Evolutionary conservation across 1,140 invertebrate species (phyloP), one percentile per base, ranked within the genome.

Genomic region (Drosophila pandora): DNA sequence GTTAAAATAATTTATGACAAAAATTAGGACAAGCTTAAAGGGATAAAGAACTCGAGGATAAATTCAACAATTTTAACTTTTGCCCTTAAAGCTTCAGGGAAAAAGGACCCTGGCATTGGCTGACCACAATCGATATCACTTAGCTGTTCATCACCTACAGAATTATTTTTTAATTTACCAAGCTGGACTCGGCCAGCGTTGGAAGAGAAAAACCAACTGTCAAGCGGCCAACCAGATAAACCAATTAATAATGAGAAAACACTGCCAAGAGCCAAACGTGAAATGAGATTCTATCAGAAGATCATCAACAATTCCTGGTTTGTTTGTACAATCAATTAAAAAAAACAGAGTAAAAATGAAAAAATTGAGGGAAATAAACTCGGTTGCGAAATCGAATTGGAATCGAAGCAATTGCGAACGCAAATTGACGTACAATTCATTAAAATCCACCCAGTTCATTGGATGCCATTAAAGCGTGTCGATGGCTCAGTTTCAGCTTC

Each of bases 391-490:
- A 62, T 57, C 64, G 47, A 82, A 77, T 81, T 82, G 53, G 76
- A 77, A 82, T 68, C 62, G 74, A 74, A 78, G 49, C 59, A 71
- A 74, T 78, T 69, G 62, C 60, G 58, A 80, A 82, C 79, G 79
- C 70, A 87, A 83, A 69, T 83, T 76, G 71, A 83, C 69, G 83
- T 60, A 57, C 71, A 87, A 83, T 87, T 87, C 83, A 88, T 87
- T 87, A 83, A 87, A 87, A 79, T 67, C 67, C 52, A 50, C 49
- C 59, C 54, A 75, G 64, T 72, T 79, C 83, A 88, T 76, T 87
- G 79, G 62, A 41, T 49, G 56, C 75, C 62, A 79, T 74, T 87
- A 67, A 74, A 87, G 82, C 73, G 61, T 71, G 60, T 52, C 63
- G 64, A 2, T 48, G 65, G 25, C 64, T 69, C 41, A 52, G 10